These are phyloP conservation scores for Melanophora roralis DNA, from an alignment of 2,888 invertebrate species.

Conservation along the genomic window DNA sequence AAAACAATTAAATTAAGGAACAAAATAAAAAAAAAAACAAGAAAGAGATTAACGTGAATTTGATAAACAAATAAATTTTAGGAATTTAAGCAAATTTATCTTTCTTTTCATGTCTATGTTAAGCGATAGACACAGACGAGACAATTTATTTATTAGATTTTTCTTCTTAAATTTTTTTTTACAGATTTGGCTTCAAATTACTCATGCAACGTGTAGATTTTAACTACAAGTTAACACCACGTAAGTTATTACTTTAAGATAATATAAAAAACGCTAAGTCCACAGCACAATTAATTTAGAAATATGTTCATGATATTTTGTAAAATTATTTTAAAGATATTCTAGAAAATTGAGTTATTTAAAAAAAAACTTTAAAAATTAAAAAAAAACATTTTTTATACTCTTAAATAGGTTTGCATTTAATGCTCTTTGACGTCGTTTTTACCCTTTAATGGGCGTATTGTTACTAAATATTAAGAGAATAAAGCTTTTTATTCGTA, in stretches of 20 bases:
- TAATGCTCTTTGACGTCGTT: too few species aligned
- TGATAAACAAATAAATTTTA: background rate
- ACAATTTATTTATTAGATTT: background rate
- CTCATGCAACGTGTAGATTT: slow-evolving; percentile 58
- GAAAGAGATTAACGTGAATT: background rate
- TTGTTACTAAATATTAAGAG: too few species aligned
- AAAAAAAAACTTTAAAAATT: too few species aligned
- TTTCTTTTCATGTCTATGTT: background rate
- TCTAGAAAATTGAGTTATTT: too few species aligned
- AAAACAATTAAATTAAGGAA: slow-evolving; percentile 13
- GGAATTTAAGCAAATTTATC: background rate
- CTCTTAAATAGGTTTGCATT: too few species aligned
- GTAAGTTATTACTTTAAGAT: slow-evolving; percentile 60
- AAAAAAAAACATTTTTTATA: too few species aligned
- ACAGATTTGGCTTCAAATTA: slow-evolving; percentile 42
- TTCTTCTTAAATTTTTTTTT: slow-evolving; percentile 10
- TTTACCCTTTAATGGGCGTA: too few species aligned
- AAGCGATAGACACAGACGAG: background rate
- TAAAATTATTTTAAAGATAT: too few species aligned
- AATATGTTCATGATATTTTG: too few species aligned
- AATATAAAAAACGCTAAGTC: too few species aligned
- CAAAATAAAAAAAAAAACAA: background rate
- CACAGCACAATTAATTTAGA: too few species aligned
- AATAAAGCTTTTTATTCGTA: too few species aligned
- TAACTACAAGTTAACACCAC: slow-evolving; percentile 44